These are phyloP conservation scores for Spea multiplicata DNA, from an alignment of 2,113 vertebrate genomes.

Conservation along the genomic window DNA sequence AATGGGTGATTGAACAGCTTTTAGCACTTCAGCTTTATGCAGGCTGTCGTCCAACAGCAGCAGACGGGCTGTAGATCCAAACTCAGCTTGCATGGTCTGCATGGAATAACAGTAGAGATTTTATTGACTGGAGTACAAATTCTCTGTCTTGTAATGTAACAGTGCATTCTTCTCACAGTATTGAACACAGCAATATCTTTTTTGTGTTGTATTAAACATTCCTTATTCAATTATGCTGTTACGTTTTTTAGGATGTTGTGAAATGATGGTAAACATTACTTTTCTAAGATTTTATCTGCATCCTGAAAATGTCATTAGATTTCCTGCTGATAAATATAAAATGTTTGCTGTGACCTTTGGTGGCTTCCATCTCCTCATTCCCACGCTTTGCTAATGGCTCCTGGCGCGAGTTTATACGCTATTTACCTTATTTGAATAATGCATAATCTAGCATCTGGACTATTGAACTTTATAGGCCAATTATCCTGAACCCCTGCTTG, in stretches of 20 bases:
- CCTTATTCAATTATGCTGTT: background rate
- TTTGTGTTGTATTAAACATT: background rate
- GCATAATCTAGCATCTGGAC: background rate
- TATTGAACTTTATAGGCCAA: no score
- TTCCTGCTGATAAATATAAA: constrained; percentile 14
- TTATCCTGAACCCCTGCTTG: no score
- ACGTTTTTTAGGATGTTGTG: background rate
- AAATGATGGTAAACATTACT: background rate
- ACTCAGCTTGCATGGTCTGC: no score
- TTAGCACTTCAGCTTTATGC: no score
- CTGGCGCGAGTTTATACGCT: background rate
- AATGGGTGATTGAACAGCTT: no score
- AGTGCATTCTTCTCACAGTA: no score
- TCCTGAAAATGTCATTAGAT: constrained; percentile 18
- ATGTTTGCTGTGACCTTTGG: background rate
- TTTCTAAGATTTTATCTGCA: background rate
- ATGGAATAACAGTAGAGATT: no score
- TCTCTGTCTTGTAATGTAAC: no score
- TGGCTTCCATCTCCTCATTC: constrained; percentile 11
- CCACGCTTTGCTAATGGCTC: background rate
- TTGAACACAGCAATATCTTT: no score
- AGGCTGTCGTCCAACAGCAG: no score
- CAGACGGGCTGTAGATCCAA: no score
- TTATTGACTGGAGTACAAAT: no score
- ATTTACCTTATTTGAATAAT: constrained; percentile 20